A percentile compares a stretch with the other conserved stretches of the same genome.
Conservation (phyloP, 2,797 vertebrate genomes). For the Halcyon leucocephala region DNA sequence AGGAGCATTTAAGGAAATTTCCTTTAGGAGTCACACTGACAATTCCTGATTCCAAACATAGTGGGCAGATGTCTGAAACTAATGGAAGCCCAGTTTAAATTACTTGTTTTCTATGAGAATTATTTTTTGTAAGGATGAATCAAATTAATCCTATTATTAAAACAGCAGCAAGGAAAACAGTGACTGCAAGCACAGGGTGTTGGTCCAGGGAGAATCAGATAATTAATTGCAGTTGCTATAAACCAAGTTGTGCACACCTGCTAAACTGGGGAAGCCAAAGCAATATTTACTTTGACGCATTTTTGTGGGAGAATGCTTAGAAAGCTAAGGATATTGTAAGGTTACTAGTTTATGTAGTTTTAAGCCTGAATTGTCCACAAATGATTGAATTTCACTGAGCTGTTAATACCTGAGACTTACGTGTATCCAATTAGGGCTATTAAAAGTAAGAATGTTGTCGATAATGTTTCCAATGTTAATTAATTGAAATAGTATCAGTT, state of each 20-base stretch:
- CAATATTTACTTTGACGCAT: conserved; percentile 41
- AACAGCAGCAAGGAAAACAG: background rate
- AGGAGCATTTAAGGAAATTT: background rate
- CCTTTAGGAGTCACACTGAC: background rate
- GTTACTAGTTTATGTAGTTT: background rate
- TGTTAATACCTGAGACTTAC: background rate
- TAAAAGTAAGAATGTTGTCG: background rate
- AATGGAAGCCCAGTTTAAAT: background rate
- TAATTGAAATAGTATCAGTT: background rate
- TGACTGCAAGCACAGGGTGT: background rate
- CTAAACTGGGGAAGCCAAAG: background rate
- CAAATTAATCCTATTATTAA: conserved; percentile 12
- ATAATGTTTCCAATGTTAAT: conserved; percentile 27
- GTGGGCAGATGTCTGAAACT: background rate
- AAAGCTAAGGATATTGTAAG: background rate
- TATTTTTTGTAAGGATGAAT: background rate
- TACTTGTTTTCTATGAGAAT: background rate
- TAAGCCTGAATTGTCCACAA: background rate
- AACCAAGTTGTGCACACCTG: background rate
- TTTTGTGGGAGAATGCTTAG: conserved; percentile 21
- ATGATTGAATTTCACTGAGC: background rate
- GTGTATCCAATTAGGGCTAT: background rate
- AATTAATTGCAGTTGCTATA: conserved; percentile 21
- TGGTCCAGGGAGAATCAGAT: background rate
- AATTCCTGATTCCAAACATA: background rate